Evolutionary conservation across 2,113 vertebrate species (phyloP).

Genomic region (Microcebus griseorufus): DNA sequence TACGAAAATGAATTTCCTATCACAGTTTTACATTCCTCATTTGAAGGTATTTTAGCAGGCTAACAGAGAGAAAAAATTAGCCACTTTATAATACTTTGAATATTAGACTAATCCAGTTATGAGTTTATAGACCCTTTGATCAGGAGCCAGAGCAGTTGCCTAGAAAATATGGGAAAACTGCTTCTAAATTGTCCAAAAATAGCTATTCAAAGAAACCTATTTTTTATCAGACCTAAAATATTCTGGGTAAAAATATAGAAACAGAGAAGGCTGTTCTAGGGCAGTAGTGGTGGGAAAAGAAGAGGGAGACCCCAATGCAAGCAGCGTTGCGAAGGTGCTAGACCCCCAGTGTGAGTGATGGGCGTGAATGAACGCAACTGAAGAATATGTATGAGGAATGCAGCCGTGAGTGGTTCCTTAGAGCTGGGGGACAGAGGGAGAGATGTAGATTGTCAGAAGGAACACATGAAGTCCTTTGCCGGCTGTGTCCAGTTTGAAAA

Average conservation of each 20-base stretch:
- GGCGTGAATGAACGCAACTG: too few relatives aligned
- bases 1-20: constrained; percentile 55
- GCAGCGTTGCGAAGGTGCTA: rapidly evolving
- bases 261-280: not conserved
- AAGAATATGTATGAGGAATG: not conserved
- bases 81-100: constrained; percentile 59
- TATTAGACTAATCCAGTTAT: constrained; percentile 65
- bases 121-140: constrained; percentile 67
- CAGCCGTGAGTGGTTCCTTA: not conserved
- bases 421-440: not conserved
- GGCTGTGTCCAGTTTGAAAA: not conserved
- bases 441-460: not conserved
- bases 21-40: constrained; percentile 49
- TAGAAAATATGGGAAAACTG: constrained; percentile 51
- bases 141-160: constrained; percentile 54
- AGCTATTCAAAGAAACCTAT: constrained; percentile 5
- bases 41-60: constrained; percentile 53
- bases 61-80: constrained; percentile 63
- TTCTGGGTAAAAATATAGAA: not conserved
- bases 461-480: not conserved
- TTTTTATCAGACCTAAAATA: not conserved
- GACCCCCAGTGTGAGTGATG: not conserved
- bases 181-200: constrained; percentile 26
- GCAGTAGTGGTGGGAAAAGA: not conserved
- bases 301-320: too few relatives aligned